A percentile compares a stretch with the other conserved stretches of the same genome.
These are phyloP conservation scores for Oryzias celebensis DNA, from an alignment of 2,113 vertebrate genomes.

Conservation along the genomic window DNA sequence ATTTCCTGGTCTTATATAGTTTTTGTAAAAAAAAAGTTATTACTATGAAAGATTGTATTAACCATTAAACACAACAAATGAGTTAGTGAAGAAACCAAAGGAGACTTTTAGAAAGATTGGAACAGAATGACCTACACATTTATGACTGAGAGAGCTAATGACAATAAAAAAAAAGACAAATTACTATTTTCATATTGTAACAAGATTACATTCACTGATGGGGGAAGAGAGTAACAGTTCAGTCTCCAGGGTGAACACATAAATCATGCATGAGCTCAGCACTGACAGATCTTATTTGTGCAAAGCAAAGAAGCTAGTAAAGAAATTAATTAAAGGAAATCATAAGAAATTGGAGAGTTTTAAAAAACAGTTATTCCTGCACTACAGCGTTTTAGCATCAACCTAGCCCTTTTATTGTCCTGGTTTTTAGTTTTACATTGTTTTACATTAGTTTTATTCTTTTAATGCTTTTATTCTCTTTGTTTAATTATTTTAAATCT, in stretches of 20 bases:
- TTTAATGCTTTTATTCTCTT: too few species aligned
- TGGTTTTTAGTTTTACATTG: too few species aligned
- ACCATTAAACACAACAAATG: slow-evolving; percentile 63
- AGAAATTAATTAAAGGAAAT: slow-evolving; percentile 14
- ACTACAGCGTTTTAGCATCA: too few species aligned
- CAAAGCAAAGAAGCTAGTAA: slow-evolving; percentile 6
- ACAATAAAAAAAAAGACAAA: slow-evolving; percentile 76
- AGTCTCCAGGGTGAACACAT: slow-evolving; percentile 71
- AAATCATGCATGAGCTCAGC: slow-evolving; percentile 60
- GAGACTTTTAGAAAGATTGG: slow-evolving; percentile 51
- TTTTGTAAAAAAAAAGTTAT: slow-evolving; percentile 15
- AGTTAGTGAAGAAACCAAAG: slow-evolving; percentile 53
- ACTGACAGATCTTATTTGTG: slow-evolving; percentile 50
- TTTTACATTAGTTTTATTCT: too few species aligned
- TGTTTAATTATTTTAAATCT: too few species aligned
- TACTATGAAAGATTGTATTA: slow-evolving; percentile 31
- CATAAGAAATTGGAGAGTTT: slow-evolving; percentile 17
- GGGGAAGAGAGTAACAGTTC: slow-evolving; percentile 68
- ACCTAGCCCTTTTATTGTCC: too few species aligned
- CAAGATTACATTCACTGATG: slow-evolving; percentile 74
- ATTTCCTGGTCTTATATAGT: slow-evolving; percentile 5
- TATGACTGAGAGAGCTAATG: slow-evolving; percentile 61
- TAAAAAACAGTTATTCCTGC: too few species aligned
- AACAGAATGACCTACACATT: slow-evolving; percentile 57
- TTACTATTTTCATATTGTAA: slow-evolving; percentile 58